Evolutionary conservation across 2,888 invertebrate species (phyloP).

Genomic region (Drosophila antonietae): DNA sequence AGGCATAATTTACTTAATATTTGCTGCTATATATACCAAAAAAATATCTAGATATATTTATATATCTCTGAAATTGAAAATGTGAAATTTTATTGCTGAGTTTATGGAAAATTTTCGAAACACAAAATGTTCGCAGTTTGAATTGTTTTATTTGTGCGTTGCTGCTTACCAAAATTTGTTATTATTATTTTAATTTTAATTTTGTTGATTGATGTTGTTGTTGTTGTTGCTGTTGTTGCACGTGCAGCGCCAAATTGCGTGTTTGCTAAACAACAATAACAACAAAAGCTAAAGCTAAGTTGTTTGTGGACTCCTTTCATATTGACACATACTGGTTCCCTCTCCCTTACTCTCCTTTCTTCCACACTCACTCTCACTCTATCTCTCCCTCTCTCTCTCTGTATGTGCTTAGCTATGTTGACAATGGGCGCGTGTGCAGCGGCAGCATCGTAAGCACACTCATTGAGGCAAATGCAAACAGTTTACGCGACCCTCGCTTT

Average conservation of each 20-base stretch:
- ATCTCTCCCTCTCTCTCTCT: neutral
- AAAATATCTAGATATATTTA: constrained; percentile 8
- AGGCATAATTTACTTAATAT: constrained; percentile 64
- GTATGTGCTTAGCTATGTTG: constrained; percentile 50
- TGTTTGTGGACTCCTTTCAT: constrained; percentile 38
- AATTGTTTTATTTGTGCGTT: constrained; percentile 45
- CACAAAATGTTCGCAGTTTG: constrained; percentile 6
- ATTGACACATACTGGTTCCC: constrained; percentile 41
- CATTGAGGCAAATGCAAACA: constrained; percentile 74
- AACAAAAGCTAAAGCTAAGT: constrained; percentile 49
- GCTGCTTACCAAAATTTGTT: constrained; percentile 53
- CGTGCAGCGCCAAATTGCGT: constrained; percentile 71
- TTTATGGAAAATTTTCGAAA: constrained; percentile 68
- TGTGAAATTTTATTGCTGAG: constrained; percentile 61
- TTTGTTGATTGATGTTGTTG: constrained; percentile 61
- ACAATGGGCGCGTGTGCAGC: constrained; percentile 71
- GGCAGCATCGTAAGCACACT: constrained; percentile 44
- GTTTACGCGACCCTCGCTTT: constrained; percentile 74
- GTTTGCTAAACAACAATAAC: constrained; percentile 65
- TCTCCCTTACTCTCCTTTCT: neutral
- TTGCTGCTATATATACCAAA: constrained; percentile 20
- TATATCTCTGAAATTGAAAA: constrained; percentile 20
- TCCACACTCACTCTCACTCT: neutral
- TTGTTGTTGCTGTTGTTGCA: constrained; percentile 49
- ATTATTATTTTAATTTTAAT: constrained; percentile 76